Evolutionary conservation across 2,797 vertebrate species (phyloP).

Genomic region (Gobionotothen gibberifrons): DNA sequence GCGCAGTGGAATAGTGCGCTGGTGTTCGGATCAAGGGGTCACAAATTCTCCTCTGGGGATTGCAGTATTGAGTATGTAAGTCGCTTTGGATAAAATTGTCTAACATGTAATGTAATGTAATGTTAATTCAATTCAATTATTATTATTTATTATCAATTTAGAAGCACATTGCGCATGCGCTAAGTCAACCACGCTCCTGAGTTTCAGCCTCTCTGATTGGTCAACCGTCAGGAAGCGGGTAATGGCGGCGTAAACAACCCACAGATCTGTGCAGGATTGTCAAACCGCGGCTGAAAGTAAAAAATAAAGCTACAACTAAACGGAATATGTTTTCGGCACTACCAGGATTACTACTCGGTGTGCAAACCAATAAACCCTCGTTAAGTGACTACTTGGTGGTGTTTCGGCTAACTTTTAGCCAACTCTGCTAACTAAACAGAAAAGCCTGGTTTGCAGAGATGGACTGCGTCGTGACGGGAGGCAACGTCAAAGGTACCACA

Average conservation of each 20-base stretch:
- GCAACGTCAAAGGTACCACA: slow-evolving; percentile 85
- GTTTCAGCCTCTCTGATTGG: slow-evolving; percentile 66
- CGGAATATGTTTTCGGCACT: slow-evolving; percentile 1
- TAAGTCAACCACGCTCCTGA: not conserved
- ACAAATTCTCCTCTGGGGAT: too few species aligned
- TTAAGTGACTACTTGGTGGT: not conserved
- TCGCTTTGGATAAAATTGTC: too few species aligned
- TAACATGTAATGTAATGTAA: too few species aligned
- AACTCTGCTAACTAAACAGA: slow-evolving; percentile 40
- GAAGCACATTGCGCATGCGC: slow-evolving; percentile 54
- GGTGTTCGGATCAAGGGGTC: too few species aligned
- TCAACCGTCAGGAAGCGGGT: slow-evolving; percentile 56
- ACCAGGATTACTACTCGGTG: rapidly evolving
- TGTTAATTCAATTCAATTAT: too few species aligned
- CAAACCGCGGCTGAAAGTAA: not conserved
- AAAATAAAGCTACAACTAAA: not conserved
- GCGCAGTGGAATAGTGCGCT: too few species aligned
- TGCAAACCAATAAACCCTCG: not conserved
- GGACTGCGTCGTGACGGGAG: slow-evolving; percentile 85
- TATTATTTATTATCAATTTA: not conserved
- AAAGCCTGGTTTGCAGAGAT: slow-evolving; percentile 59
- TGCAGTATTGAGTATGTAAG: too few species aligned
- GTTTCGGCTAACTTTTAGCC: slow-evolving; percentile 36
- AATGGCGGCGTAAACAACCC: slow-evolving; percentile 81
- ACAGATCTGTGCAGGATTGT: too few species aligned